These are phyloP conservation scores for Sorex fumeus DNA, from an alignment of 2,113 vertebrate genomes.

Conservation along the genomic window DNA sequence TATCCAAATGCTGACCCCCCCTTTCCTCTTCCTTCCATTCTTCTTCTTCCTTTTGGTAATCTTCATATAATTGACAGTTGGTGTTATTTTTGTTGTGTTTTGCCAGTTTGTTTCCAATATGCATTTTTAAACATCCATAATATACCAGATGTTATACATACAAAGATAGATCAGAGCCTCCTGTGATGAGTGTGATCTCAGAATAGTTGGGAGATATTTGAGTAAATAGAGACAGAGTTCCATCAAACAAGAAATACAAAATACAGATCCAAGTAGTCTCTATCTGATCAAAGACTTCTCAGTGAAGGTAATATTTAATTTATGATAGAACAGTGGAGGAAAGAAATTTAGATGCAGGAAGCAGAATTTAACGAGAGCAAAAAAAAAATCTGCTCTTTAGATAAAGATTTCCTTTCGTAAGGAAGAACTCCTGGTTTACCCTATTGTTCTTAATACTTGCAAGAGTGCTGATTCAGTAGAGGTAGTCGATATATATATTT, in stretches of 20 bases:
- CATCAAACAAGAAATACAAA: background rate
- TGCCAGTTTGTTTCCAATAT: no score
- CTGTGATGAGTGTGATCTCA: background rate
- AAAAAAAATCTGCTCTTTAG: background rate
- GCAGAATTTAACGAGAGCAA: background rate
- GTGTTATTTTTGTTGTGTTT: no score
- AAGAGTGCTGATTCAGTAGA: background rate
- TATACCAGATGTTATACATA: conserved; percentile 22
- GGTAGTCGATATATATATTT: background rate
- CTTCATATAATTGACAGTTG: no score
- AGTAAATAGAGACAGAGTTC: conserved; percentile 31
- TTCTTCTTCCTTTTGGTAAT: no score
- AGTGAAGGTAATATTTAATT: background rate
- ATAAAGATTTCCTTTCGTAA: background rate
- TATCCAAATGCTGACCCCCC: no score
- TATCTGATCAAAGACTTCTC: background rate
- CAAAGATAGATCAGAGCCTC: background rate
- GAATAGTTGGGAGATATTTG: background rate
- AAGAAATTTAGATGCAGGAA: background rate
- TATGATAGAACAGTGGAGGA: background rate
- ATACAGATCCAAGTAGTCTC: background rate
- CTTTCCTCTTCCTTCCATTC: no score
- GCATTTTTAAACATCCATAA: conserved; percentile 15
- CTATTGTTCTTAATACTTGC: background rate
- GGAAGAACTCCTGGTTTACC: background rate